Conservation (phyloP, 2,888 invertebrate genomes). For the Calliopum simillimum region DNA sequence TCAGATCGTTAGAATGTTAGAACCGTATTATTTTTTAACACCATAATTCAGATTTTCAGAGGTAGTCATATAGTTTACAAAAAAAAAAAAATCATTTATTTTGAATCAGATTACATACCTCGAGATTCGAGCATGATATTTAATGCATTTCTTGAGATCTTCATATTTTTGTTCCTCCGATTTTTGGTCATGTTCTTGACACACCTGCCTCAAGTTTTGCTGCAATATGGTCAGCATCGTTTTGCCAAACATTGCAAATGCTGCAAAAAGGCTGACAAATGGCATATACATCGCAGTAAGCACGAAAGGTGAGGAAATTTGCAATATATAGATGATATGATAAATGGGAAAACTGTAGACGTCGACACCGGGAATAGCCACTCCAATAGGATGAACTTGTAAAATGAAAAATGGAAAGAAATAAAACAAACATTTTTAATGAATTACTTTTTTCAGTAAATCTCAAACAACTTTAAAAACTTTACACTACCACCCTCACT, state of each 20-base stretch:
- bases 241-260: slow-evolving; percentile 60
- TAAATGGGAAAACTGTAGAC: slow-evolving; percentile 55
- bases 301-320: slow-evolving; percentile 53
- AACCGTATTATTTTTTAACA: no score
- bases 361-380: slow-evolving; percentile 59
- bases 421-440: background rate
- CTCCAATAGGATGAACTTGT: slow-evolving; percentile 59
- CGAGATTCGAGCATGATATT: slow-evolving; percentile 40
- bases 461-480: background rate
- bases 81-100: no score
- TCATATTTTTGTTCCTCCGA: slow-evolving; percentile 46
- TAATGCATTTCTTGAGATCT: slow-evolving; percentile 53
- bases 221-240: slow-evolving; percentile 56
- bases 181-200: slow-evolving; percentile 22
- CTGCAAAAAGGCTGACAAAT: slow-evolving; percentile 60
- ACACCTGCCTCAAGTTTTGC: slow-evolving; percentile 48
- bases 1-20: no score
- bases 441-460: background rate
- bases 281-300: slow-evolving; percentile 60
- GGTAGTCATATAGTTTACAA: no score
- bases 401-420: slow-evolving; percentile 5
- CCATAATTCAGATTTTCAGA: no score
- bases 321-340: slow-evolving; percentile 57
- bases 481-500: background rate
- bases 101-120: no score